Base-by-base conservation (phyloP, 2,888 invertebrate genomes). In the Lagria hirta region DNA sequence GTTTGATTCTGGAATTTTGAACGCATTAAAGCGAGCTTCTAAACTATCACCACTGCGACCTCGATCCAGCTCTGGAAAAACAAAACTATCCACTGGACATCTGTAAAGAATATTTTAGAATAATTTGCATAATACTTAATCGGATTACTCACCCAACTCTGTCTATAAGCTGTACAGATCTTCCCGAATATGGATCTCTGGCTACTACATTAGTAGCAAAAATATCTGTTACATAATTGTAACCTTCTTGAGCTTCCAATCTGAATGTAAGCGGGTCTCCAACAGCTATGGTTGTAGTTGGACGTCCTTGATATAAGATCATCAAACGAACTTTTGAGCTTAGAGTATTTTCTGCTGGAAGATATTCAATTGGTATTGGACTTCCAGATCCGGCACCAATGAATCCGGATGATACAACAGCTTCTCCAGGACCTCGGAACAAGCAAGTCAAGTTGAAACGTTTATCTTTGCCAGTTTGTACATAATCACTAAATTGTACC, bases 171-270 rank as follows among this genome's bases (percentile, higher is more conserved):
- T 91, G 91, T 29, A 93, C 91, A 12, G 90, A 89, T 65, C 92
- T 75, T 43, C 92, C 92, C 0, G 92, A 88, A 66, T 93, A 93
- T 1, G 93, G 93, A 77, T 94, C 93, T 61, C 92, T 80, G 1
- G 93, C 93, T 6, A 93, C 86, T 1, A 94, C 93, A 69, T 93
- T 92, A 0, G 91, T 92, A 0, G 93, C 93, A 65, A 94, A 94
- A 53, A 94, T 92, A 61, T 94, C 93, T 0, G 86, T 86, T 1
- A 84, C 84, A 57, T 91, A 90, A 64, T 88, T 90, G 60, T 88
- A 88, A 48, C 92, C 91, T 60, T 91, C 90, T 70, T 91, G 88
- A 1, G 92, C 84, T 73, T 93, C 93, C 30, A 94, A 70, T 48
- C 89, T 80, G 75, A 94, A 92, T 4, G 92, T 92, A 4, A 94